Evolutionary conservation across 1,140 invertebrate genomes (phyloP).

Genomic region (Nephila pilipes): DNA sequence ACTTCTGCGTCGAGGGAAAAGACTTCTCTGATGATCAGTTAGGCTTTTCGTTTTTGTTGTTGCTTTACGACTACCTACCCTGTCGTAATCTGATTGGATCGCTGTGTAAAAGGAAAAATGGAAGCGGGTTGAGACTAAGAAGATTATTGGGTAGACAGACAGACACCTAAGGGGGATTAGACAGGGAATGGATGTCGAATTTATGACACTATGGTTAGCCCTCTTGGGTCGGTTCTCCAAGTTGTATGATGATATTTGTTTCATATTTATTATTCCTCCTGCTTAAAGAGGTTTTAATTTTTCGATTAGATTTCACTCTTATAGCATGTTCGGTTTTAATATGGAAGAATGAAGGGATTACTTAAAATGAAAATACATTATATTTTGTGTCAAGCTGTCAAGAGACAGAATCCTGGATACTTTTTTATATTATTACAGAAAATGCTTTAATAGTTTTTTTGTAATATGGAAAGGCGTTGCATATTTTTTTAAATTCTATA

Average conservation of each 20-base stretch:
- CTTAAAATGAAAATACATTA: too few species aligned
- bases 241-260: neutral
- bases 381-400: too few species aligned
- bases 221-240: neutral
- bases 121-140: conserved; percentile 15
- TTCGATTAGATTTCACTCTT: too few species aligned
- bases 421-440: too few species aligned
- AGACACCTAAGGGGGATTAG: neutral
- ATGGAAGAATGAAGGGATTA: too few species aligned
- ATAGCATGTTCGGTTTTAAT: too few species aligned
- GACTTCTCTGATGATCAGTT: neutral
- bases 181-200: neutral
- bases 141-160: conserved; percentile 29
- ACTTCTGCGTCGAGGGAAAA: conserved; percentile 28
- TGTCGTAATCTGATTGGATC: conserved; percentile 60
- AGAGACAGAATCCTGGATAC: too few species aligned
- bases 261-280: neutral
- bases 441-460: too few species aligned
- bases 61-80: neutral
- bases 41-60: conserved; percentile 4
- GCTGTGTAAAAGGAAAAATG: conserved; percentile 43
- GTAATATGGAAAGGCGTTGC: too few species aligned
- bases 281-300: too few species aligned
- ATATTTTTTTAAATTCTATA: too few species aligned
- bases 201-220: conserved; percentile 37